Evolutionary conservation across 2,888 invertebrate genomes (phyloP).

Genomic region (Mesochorus sp.): DNA sequence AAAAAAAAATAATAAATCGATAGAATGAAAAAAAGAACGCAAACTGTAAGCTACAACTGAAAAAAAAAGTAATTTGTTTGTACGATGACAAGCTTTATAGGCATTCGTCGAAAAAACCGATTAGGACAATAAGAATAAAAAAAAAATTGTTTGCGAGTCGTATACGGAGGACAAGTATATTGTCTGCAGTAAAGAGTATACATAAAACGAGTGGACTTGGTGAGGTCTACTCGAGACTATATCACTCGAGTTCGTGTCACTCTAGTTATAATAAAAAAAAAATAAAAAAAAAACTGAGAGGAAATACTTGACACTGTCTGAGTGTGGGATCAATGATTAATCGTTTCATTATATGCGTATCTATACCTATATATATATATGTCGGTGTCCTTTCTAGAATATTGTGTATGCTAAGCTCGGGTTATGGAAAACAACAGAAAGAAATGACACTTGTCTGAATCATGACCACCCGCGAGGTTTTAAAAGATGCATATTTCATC

Average conservation of each 20-base stretch:
- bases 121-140: constrained; percentile 2
- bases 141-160: constrained; percentile 36
- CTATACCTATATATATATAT: too few species aligned
- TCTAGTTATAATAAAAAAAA: constrained; percentile 53
- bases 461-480: constrained; percentile 33
- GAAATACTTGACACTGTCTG: constrained; percentile 64
- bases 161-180: constrained; percentile 34
- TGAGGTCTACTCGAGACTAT: constrained; percentile 46
- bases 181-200: constrained; percentile 20
- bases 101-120: not conserved
- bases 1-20: too few species aligned
- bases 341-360: constrained; percentile 64
- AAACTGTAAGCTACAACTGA: too few species aligned
- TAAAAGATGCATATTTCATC: not conserved
- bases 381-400: constrained; percentile 46
- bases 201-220: constrained; percentile 45
- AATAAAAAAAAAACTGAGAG: constrained; percentile 14
- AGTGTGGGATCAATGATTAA: constrained; percentile 66
- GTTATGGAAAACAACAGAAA: constrained; percentile 14
- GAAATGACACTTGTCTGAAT: constrained; percentile 36
- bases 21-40: too few species aligned
- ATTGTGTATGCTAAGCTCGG: constrained; percentile 8
- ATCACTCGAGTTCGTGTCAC: constrained; percentile 43
- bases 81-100: not conserved
- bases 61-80: too few species aligned